Base-by-base conservation (phyloP, 2,797 vertebrate genomes). In the Gallinago nigripennis region DNA sequence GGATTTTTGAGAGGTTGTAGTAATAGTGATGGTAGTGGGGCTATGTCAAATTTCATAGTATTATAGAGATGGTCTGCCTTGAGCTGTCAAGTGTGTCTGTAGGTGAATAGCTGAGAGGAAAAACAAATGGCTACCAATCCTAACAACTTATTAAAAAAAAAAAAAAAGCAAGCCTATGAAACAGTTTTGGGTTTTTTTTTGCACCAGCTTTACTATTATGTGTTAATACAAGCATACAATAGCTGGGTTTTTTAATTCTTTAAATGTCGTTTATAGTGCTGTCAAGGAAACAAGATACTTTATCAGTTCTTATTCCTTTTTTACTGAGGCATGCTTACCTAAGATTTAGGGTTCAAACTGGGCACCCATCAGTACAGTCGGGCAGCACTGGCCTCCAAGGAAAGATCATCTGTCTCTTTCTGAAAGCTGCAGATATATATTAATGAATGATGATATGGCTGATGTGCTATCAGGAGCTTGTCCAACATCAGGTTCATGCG, bases 351-450 rank as follows among this genome's bases (percentile, higher is more conserved):
- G 87, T 83, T 90, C 95, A 95, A 82, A 82, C 35, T 90, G 85
- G 80, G 85, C 72, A 92, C 69, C 84, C 39, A 53, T 95, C 80
- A 83, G 76, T 92, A 88, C 20, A 94, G 75, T 91, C 77, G 95
- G 82, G 50, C 94, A 91, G 43, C 60, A 69, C 20, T 96, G 96
- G 46, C 78, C 92, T 96, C 75, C 63, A 58, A 94, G 82, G 82
- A 95, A 96, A 97, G 87, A 95, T 97, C 90, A 90, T 96, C 94
- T 95, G 77, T 96, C 94, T 96, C 73, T 68, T 94, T 91, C 57
- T 94, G 60, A 81, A 86, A 90, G 72, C 53, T 92, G 56, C 48
- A 85, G 78, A 93, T 60, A 69, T 88, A 50, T 85, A 83, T 96
- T 97, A 97, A 96, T 97, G 97, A 97, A 94, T 93, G 91, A 60